Percentiles rank a stretch among this genome's conserved stretches.
Conservation (phyloP, 1,140 invertebrate species). For the Mizuhopecten yessoensis region DNA sequence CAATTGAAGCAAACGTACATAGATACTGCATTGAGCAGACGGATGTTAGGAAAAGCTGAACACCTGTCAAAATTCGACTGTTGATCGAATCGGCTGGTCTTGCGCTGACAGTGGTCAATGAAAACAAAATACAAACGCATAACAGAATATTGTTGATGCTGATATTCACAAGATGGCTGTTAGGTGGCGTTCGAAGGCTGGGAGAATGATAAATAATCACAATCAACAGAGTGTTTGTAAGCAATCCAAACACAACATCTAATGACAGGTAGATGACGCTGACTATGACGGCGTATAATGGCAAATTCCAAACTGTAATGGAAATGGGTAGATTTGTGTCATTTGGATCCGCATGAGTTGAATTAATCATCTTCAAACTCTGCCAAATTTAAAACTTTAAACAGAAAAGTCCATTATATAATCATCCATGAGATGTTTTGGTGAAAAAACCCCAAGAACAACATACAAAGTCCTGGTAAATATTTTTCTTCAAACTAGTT, state of each 20-base stretch:
- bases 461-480: too few relatives aligned
- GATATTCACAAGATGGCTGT: conserved; percentile 76
- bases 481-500: too few relatives aligned
- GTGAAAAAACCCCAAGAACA: too few relatives aligned
- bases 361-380: neutral
- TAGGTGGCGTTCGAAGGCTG: conserved; percentile 74
- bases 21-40: conserved; percentile 74
- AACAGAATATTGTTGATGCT: conserved; percentile 74
- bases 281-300: conserved; percentile 49
- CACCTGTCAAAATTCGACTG: conserved; percentile 58
- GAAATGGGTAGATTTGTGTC: neutral
- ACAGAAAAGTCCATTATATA: too few relatives aligned
- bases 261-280: conserved; percentile 64
- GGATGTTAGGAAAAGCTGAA: conserved; percentile 72
- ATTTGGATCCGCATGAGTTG: neutral
- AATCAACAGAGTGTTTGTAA: conserved; percentile 69
- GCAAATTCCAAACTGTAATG: conserved; percentile 51
- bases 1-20: conserved; percentile 74
- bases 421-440: too few relatives aligned
- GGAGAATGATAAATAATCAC: conserved; percentile 70
- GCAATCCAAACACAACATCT: conserved; percentile 58
- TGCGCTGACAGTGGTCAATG: conserved; percentile 60
- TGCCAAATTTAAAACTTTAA: neutral
- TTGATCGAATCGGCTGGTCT: conserved; percentile 44
- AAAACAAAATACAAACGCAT: conserved; percentile 68